phyloP scores from a whole-genome alignment of 1,140 invertebrate species.

The Psix sp. region DNA sequence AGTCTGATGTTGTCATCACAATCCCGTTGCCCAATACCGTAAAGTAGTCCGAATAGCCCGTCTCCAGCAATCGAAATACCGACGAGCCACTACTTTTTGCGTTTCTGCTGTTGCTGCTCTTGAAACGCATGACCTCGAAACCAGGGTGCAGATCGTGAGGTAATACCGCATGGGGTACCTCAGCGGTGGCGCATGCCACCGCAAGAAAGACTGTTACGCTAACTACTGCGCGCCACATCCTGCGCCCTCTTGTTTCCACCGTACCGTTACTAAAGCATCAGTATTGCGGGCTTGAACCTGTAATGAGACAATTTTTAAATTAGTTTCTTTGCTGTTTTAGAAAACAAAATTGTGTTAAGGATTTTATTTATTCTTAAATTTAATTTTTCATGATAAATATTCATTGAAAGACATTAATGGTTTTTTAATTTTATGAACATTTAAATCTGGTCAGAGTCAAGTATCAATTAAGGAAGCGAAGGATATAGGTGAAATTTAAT shows the following conservation, averaged over 20 bases:
- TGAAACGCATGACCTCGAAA: constrained; percentile 87
- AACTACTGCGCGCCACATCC: constrained; percentile 63
- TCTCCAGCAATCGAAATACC: constrained; percentile 84
- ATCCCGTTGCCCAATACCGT: constrained; percentile 91
- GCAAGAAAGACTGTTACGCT: constrained; percentile 49
- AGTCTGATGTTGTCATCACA: constrained; percentile 91
- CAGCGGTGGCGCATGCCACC: constrained; percentile 38
- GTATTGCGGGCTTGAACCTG: constrained; percentile 48
- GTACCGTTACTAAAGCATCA: constrained; percentile 64
- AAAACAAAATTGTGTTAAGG: too few species aligned
- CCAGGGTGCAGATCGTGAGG: constrained; percentile 91
- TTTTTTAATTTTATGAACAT: too few species aligned
- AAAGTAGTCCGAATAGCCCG: constrained; percentile 88
- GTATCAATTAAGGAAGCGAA: too few species aligned
- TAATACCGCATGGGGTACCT: constrained; percentile 78
- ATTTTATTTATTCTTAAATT: neutral
- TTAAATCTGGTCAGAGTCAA: too few species aligned
- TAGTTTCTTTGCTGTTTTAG: neutral
- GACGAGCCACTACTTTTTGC: constrained; percentile 74
- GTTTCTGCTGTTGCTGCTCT: constrained; percentile 31
- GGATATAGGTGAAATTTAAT: too few species aligned
- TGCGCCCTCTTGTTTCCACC: constrained; percentile 37
- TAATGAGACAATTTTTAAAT: constrained; percentile 10
- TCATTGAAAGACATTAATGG: too few species aligned
- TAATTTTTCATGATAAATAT: too few species aligned